phyloP scores from a whole-genome alignment of 2,888 invertebrate species.

The Acheta domesticus region DNA sequence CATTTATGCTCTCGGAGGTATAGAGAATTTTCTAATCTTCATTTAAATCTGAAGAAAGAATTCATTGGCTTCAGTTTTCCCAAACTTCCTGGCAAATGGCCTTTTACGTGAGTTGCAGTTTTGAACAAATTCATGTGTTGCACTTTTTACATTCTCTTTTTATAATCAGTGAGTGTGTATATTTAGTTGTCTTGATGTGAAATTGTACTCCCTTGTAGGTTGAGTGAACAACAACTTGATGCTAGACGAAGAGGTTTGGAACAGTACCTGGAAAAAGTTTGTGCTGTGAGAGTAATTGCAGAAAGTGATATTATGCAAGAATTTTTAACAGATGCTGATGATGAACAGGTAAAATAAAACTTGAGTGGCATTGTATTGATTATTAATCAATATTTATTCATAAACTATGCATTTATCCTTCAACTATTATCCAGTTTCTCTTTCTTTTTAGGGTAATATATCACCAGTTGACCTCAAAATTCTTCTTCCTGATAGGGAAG shows the following conservation, averaged over 20 bases:
- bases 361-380: neutral
- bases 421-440: conserved; percentile 24
- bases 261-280: conserved; percentile 96
- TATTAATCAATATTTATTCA: neutral
- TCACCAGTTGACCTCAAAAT: conserved; percentile 62
- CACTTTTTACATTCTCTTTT: conserved; percentile 19
- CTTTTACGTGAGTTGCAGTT: conserved; percentile 64
- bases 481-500: conserved; percentile 85
- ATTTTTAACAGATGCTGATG: conserved; percentile 90
- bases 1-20: conserved; percentile 96
- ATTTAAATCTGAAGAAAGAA: conserved; percentile 85
- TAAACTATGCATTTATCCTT: neutral
- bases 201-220: conserved; percentile 42
- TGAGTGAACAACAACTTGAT: conserved; percentile 97
- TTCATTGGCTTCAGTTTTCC: conserved; percentile 95
- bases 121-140: neutral
- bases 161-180: neutral
- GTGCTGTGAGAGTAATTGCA: conserved; percentile 95
- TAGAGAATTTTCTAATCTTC: conserved; percentile 88
- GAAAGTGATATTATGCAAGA: conserved; percentile 97
- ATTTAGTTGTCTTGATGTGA: neutral
- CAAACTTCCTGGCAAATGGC: conserved; percentile 97
- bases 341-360: conserved; percentile 53
- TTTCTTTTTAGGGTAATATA: conserved; percentile 45
- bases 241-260: conserved; percentile 90